Evolutionary conservation across 2,113 vertebrate genomes (phyloP).

Genomic region (Syrrhaptes paradoxus): DNA sequence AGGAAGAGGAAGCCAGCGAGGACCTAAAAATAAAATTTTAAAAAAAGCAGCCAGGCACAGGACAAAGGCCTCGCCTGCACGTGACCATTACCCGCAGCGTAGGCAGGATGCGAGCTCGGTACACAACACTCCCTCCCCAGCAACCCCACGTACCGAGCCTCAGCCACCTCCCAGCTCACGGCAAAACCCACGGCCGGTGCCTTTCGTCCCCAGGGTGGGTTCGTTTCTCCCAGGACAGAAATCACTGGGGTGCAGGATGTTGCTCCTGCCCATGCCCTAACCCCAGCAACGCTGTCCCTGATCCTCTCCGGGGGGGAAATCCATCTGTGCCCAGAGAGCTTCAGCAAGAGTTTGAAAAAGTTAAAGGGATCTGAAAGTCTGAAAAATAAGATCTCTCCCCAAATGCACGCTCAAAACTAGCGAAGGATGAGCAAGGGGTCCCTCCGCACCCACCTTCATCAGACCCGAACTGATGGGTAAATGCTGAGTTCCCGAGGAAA

Average conservation of each 20-base stretch:
- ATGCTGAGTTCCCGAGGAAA: rapidly evolving
- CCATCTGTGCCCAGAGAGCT: rapidly evolving
- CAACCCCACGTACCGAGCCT: constrained; percentile 1
- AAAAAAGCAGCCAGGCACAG: constrained; percentile 36
- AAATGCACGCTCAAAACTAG: rapidly evolving
- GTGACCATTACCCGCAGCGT: constrained; percentile 15
- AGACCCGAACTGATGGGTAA: not conserved
- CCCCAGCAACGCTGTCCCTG: rapidly evolving
- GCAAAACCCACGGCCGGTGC: not conserved
- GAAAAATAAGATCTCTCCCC: not conserved
- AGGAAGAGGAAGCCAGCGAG: constrained; percentile 65
- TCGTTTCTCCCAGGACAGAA: rapidly evolving
- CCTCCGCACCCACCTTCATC: not conserved
- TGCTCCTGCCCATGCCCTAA: rapidly evolving
- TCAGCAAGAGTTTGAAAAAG: rapidly evolving
- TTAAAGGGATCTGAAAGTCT: not conserved
- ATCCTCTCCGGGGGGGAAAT: rapidly evolving
- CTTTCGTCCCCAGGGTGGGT: rapidly evolving
- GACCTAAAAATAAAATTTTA: constrained; percentile 60
- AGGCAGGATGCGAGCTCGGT: constrained; percentile 41
- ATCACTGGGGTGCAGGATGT: not conserved
- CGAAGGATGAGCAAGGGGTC: rapidly evolving
- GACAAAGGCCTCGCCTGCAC: not conserved
- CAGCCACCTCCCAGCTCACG: rapidly evolving
- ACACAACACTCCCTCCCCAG: constrained; percentile 24